Conservation (phyloP, 2,113 vertebrate genomes). For the Tiliqua scincoides region DNA sequence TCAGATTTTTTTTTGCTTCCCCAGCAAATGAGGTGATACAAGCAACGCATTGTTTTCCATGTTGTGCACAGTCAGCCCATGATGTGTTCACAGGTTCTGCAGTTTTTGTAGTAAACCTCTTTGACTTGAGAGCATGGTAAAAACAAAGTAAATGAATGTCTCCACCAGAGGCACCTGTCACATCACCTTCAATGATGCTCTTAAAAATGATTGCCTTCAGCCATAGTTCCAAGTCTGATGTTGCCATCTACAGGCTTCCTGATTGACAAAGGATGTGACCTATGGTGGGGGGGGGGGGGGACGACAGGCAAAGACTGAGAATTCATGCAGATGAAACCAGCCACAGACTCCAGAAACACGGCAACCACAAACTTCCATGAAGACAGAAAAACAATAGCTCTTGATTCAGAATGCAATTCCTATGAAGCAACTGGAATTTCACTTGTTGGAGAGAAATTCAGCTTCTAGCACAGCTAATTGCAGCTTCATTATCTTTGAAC, state of each 20-base stretch:
- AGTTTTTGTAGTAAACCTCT: not conserved
- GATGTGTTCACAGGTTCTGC: not conserved
- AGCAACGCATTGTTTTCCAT: too few relatives aligned
- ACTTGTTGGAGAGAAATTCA: not conserved
- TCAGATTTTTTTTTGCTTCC: not conserved
- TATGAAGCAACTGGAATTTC: not conserved
- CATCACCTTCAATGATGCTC: not conserved
- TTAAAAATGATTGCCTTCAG: not conserved
- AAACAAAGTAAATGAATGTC: not conserved
- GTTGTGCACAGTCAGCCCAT: not conserved
- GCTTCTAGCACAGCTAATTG: not conserved
- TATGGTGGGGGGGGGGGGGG: too few relatives aligned
- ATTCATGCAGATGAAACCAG: not conserved
- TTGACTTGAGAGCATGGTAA: too few relatives aligned
- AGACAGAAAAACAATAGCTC: not conserved
- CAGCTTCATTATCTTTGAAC: not conserved
- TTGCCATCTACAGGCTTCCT: too few relatives aligned
- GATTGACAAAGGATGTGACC: not conserved
- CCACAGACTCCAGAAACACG: not conserved
- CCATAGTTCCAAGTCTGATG: not conserved
- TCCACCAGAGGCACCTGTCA: not conserved
- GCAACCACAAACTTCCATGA: not conserved
- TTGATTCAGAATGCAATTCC: not conserved
- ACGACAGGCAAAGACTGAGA: not conserved
- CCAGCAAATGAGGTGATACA: not conserved